These are phyloP conservation scores for Chrysopilus asiliformis DNA, from an alignment of 2,888 invertebrate species.

Conservation along the genomic window DNA sequence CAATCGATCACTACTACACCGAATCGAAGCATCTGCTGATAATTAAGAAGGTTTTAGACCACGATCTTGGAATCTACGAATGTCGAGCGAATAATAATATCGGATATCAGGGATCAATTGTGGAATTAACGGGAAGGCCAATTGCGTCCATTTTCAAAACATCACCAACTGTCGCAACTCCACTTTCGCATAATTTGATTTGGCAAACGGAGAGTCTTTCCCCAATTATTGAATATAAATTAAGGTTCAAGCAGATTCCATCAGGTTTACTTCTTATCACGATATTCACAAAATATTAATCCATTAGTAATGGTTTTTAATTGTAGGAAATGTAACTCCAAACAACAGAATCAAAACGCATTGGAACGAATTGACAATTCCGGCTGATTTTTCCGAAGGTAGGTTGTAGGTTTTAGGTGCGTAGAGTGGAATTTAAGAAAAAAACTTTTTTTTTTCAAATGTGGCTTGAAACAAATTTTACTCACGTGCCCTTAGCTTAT, in stretches of 20 bases:
- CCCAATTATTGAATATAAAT: constrained; percentile 56
- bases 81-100: constrained; percentile 63
- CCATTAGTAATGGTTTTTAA: constrained; percentile 1
- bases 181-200: constrained; percentile 52
- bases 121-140: constrained; percentile 53
- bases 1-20: constrained; percentile 40
- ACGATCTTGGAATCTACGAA: constrained; percentile 65
- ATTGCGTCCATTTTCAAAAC: constrained; percentile 33
- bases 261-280: constrained; percentile 20
- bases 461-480: too few relatives aligned
- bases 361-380: constrained; percentile 33
- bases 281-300: not conserved
- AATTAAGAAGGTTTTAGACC: constrained; percentile 49
- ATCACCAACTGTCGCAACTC: constrained; percentile 27
- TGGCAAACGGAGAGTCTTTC: constrained; percentile 80
- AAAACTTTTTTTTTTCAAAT: too few relatives aligned
- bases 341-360: constrained; percentile 21
- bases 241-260: constrained; percentile 35
- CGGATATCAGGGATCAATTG: constrained; percentile 53
- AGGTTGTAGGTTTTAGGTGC: constrained; percentile 13
- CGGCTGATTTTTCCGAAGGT: constrained; percentile 30
- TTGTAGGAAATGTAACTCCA: constrained; percentile 21
- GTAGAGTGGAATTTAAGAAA: too few relatives aligned
- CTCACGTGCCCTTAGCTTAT: too few relatives aligned
- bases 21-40: constrained; percentile 49